phyloP scores from a whole-genome alignment of 2,888 invertebrate species.

The Torymus texanus region DNA sequence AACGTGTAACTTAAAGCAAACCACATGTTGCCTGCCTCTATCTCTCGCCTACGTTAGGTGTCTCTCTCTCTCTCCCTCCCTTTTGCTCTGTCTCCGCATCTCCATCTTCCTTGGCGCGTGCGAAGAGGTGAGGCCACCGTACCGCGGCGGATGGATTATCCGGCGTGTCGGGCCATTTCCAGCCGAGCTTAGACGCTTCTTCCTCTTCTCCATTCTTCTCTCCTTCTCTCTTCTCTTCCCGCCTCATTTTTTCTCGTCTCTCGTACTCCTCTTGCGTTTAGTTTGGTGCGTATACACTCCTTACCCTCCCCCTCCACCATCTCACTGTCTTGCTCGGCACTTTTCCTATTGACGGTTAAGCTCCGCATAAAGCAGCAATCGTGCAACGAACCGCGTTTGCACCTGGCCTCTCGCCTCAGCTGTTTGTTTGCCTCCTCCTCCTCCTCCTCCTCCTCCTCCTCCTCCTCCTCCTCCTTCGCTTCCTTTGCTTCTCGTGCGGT shows the following conservation, averaged over 20 bases:
- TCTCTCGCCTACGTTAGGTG: slow-evolving; percentile 41
- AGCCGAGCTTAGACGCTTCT: slow-evolving; percentile 41
- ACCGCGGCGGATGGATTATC: slow-evolving; percentile 61
- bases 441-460: background rate
- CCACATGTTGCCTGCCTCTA: slow-evolving; percentile 66
- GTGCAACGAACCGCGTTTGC: slow-evolving; percentile 23
- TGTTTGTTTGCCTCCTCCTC: background rate
- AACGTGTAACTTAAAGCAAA: slow-evolving; percentile 62
- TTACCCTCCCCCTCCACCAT: too few species aligned
- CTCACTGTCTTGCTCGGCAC: background rate
- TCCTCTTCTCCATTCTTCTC: slow-evolving; percentile 15
- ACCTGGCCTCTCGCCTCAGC: slow-evolving; percentile 25
- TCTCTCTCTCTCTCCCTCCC: slow-evolving; percentile 50
- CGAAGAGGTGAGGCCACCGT: slow-evolving; percentile 44
- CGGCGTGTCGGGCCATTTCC: slow-evolving; percentile 59
- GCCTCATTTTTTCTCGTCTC: slow-evolving; percentile 1
- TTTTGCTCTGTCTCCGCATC: slow-evolving; percentile 31
- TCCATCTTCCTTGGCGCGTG: slow-evolving; percentile 19
- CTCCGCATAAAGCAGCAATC: slow-evolving; percentile 42
- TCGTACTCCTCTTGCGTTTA: too few species aligned
- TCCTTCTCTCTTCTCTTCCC: background rate
- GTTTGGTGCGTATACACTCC: too few species aligned
- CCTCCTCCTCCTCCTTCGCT: background rate
- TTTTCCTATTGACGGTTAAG: slow-evolving; percentile 38
- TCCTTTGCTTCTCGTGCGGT: too few species aligned